Evolutionary conservation across 2,888 invertebrate species (phyloP), one percentile per base, ranked within the genome.

Genomic region (Thelaira solivaga): DNA sequence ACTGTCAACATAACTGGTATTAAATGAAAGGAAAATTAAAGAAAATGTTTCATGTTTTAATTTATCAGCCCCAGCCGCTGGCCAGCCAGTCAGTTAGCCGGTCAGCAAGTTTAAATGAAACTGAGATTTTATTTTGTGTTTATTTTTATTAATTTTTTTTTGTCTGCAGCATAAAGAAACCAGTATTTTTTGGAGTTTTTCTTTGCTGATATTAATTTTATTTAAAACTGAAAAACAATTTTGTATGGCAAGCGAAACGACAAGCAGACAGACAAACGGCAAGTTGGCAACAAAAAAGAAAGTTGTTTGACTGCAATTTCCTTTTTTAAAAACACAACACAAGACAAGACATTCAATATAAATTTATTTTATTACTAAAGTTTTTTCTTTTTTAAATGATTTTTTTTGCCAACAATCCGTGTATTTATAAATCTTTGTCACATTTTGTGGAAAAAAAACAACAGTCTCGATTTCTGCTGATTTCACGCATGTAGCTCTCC

Each of bases 251-350:
- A 22, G 29, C 57, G 5, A 24, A 53, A 31, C 26, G 39, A 18
- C 7, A 34, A 41, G 29, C 8, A 24, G 26, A 47, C 8, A 24
- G 51, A 26, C 20, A 39, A 61, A 71, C n/a, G n/a, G n/a, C 34
- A 71, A 59, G 45, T 55, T 64, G 26, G 43, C 45, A 64, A 64
- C 20, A 67, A 49, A 76, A 76, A 74, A 78, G 77, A 78, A 78
- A 78, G 77, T 78, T 74, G 77, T 69, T 74, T 69, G 77, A 74
- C 73, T 74, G 77, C 74, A 74, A 78, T 78, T 78, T 78, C 77
- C 77, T 78, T 77, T 68, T 62, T 67, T 53, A 18, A 45, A 39
- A 51, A 41, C 51, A 31, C 45, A 34, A 62, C 16, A 22, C 62
- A 51, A 41, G 45, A 31, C 45, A 34, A 62, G 24, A 22, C 62